These are phyloP conservation scores for Anguilla marmorata DNA, from an alignment of 2,797 vertebrate genomes.

Conservation along the genomic window DNA sequence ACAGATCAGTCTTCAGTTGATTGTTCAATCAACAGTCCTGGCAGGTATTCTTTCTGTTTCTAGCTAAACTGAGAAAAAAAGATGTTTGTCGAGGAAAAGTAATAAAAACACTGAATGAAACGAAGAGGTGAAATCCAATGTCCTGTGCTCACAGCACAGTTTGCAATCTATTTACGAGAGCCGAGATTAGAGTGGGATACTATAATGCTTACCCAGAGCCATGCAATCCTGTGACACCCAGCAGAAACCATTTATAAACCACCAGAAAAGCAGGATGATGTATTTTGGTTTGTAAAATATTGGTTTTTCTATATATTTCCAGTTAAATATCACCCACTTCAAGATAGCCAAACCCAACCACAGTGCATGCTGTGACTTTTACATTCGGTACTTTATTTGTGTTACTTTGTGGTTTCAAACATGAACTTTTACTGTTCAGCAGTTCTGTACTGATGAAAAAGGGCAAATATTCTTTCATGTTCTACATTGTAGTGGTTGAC, in stretches of 20 bases:
- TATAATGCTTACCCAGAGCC: constrained; percentile 28
- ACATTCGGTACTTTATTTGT: background rate
- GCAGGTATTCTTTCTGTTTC: constrained; percentile 14
- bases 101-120: constrained; percentile 27
- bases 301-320: background rate
- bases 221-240: background rate
- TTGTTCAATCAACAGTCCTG: background rate
- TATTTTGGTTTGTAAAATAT: background rate
- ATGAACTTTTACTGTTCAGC: background rate
- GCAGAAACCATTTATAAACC: background rate
- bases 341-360: background rate
- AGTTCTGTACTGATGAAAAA: background rate
- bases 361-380: background rate
- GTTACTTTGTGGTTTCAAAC: background rate
- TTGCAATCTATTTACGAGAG: background rate
- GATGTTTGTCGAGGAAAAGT: constrained; percentile 45
- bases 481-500: background rate
- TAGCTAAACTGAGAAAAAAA: constrained; percentile 44
- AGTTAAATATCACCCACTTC: background rate
- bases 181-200: constrained; percentile 23
- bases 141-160: constrained; percentile 34
- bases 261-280: background rate
- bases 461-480: background rate
- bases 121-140: constrained; percentile 36
- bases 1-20: background rate